phyloP scores from a whole-genome alignment of 53 echinoderm and acorn worm genomes.

The Temnopleurus reevesii region DNA sequence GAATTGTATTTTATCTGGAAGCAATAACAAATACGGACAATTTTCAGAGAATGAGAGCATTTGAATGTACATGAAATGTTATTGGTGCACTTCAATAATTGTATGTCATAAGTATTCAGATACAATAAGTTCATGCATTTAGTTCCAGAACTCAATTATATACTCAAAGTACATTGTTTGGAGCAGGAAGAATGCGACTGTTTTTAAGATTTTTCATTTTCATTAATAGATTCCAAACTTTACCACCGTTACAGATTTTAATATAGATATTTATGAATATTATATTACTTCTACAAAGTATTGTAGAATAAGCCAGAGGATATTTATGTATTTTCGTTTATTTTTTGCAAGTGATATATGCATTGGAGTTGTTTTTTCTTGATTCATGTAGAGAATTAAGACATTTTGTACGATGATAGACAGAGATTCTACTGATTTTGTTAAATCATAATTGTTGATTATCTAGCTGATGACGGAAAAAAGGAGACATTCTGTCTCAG shows the following conservation, averaged over 20 bases:
- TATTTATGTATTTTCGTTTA: neutral
- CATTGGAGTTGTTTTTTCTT: neutral
- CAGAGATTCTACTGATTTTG: neutral
- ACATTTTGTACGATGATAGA: neutral
- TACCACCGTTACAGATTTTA: constrained; percentile 34
- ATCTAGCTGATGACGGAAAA: too few relatives aligned
- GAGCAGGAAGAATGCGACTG: too few relatives aligned
- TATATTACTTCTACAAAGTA: neutral
- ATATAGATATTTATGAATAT: constrained; percentile 27
- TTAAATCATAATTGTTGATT: neutral
- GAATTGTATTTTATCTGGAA: too few relatives aligned
- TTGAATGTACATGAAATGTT: too few relatives aligned
- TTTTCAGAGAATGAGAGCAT: too few relatives aligned
- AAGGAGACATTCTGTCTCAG: too few relatives aligned
- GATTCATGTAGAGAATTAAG: neutral
- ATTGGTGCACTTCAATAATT: too few relatives aligned
- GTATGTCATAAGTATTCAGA: too few relatives aligned
- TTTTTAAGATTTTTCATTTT: too few relatives aligned
- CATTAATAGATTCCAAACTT: neutral
- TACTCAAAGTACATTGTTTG: too few relatives aligned
- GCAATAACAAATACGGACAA: too few relatives aligned
- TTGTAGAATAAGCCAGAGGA: neutral
- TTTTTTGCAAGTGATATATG: neutral
- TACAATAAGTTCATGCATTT: too few relatives aligned
- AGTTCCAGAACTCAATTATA: neutral